Evolutionary conservation across 2,888 invertebrate genomes (phyloP), one percentile per base, ranked within the genome.

Genomic region (Cactoblastis cactorum): DNA sequence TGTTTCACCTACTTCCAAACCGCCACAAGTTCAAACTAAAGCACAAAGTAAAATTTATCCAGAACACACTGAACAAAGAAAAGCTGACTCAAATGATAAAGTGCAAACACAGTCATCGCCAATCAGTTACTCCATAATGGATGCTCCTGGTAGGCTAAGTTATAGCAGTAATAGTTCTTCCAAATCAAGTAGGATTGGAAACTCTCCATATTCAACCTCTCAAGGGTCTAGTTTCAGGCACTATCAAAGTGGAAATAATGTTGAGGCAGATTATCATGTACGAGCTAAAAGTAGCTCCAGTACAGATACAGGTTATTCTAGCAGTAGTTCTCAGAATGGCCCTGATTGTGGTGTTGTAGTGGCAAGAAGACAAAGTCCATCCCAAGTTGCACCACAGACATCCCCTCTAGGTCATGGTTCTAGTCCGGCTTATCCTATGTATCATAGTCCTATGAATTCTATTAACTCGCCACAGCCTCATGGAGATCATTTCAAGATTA

Each of bases 361-460:
- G 17, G 92, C 94, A 2, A 87, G 94, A 63, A 86, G 94, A 63
- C 93, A 93, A 28, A 94, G 94, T 78, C 94, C 94, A 90, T 56
- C 84, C 89, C 74, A 94, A 71, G 91, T 92, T 8, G 93, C 93
- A 65, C 93, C 94, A 9, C 94, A 94, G 72, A 92, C 93, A 33
- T 94, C 94, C 53, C 94, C 94, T 1, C 70, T 94, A 48, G 93
- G 94, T 49, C 94, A 94, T 78, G 94, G 93, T 22, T 93, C 94
- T 63, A 94, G 94, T 82, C 95, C 95, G 45, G 94, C 94, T 50
- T 96, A 96, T 86, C 95, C 95, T 35, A 92, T 95, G 91, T 96
- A 96, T 77, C 94, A 95, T 76, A 95, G 95, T 80, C 95, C 96
- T 17, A 93, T 95, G 93, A 93, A 94, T 69, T 92, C 94, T 3